These are phyloP conservation scores for Drosophila ezoana DNA, from an alignment of 2,888 invertebrate genomes.

Conservation along the genomic window DNA sequence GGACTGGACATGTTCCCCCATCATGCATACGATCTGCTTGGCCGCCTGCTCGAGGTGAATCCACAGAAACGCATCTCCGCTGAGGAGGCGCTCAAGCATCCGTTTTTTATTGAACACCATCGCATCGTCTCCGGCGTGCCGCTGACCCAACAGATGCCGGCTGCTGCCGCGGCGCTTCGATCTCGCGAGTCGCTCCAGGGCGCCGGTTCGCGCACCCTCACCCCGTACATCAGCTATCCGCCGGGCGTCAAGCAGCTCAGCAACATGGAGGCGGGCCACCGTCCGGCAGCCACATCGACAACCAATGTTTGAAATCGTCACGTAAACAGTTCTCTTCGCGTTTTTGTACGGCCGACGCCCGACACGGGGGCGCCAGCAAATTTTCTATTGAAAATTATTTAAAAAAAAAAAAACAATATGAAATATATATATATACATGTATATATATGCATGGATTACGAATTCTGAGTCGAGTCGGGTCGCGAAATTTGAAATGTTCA, in stretches of 20 bases:
- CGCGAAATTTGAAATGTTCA: constrained; percentile 41
- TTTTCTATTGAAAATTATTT: constrained; percentile 1
- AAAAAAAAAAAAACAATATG: not conserved
- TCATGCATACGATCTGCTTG: constrained; percentile 90
- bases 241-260: not conserved
- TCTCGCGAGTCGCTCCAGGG: constrained; percentile 39
- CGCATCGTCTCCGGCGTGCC: constrained; percentile 47
- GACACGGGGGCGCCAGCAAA: not conserved
- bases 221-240: constrained; percentile 42
- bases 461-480: constrained; percentile 12
- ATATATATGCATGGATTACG: not conserved
- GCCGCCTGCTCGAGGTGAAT: constrained; percentile 90
- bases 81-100: constrained; percentile 90
- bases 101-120: constrained; percentile 87
- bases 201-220: constrained; percentile 35
- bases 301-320: constrained; percentile 18
- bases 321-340: constrained; percentile 20
- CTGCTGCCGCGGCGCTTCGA: constrained; percentile 17
- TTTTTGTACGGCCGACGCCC: constrained; percentile 13
- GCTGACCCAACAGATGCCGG: constrained; percentile 30
- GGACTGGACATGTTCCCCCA: constrained; percentile 87
- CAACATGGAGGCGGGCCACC: constrained; percentile 4
- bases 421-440: not conserved
- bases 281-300: constrained; percentile 16
- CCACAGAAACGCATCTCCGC: constrained; percentile 90